Evolutionary conservation across 2,797 vertebrate genomes (phyloP).

Genomic region (Acanthornis magna): DNA sequence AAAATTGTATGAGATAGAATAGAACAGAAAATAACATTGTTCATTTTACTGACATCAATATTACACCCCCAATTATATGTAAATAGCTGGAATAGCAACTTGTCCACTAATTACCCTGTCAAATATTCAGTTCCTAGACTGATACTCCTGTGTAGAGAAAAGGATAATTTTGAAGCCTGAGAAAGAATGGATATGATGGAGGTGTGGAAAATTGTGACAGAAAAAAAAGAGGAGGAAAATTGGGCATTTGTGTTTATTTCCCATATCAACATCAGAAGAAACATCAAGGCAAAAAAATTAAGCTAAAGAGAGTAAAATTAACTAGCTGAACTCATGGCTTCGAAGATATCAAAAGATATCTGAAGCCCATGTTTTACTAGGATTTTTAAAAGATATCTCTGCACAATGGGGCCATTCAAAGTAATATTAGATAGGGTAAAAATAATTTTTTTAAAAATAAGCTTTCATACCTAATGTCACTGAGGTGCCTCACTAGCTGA

Average conservation of each 20-base stretch:
- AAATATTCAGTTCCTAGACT: background rate
- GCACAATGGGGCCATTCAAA: background rate
- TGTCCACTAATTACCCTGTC: background rate
- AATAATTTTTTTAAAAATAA: background rate
- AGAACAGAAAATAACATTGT: background rate
- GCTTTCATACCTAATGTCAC: background rate
- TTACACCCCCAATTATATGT: background rate
- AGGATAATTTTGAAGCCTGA: background rate
- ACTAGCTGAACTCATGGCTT: background rate
- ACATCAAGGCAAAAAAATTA: background rate
- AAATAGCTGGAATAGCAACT: background rate
- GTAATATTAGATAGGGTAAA: background rate
- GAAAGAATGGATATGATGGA: background rate
- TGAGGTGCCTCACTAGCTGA: background rate
- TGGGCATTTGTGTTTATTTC: background rate
- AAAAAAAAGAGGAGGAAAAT: background rate
- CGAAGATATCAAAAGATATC: background rate
- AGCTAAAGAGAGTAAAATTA: background rate
- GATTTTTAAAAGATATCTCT: background rate
- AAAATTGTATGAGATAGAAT: background rate
- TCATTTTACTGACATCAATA: background rate
- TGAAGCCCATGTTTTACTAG: background rate
- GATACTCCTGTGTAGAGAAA: background rate
- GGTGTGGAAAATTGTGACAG: fast-evolving
- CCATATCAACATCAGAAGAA: background rate